Percentiles rank a stretch among this genome's conserved stretches.
These are phyloP conservation scores for Asobara japonica DNA, from an alignment of 1,140 invertebrate genomes.

Conservation along the genomic window DNA sequence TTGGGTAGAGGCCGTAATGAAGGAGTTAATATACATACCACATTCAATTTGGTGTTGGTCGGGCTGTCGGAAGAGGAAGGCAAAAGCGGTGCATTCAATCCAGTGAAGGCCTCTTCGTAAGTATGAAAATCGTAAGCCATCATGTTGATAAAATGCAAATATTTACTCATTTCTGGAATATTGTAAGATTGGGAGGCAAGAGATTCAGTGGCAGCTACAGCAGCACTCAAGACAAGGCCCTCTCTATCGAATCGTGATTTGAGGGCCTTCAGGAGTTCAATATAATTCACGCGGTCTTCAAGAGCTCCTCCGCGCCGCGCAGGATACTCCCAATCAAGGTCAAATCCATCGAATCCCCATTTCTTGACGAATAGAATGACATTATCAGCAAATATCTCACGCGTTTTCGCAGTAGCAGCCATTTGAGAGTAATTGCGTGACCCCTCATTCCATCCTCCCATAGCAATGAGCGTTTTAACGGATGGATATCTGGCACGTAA, in stretches of 20 bases:
- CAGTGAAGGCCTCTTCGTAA: conserved; percentile 69
- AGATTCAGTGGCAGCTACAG: conserved; percentile 69
- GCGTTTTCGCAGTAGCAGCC: conserved; percentile 62
- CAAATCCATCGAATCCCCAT: conserved; percentile 58
- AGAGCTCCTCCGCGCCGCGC: conserved; percentile 47
- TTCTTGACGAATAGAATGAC: conserved; percentile 65
- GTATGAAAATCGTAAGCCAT: conserved; percentile 82
- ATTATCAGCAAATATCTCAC: conserved; percentile 71
- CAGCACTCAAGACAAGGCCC: conserved; percentile 70
- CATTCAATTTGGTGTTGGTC: conserved; percentile 63
- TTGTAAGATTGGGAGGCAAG: conserved; percentile 71
- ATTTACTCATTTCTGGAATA: conserved; percentile 64
- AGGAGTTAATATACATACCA: conserved; percentile 26
- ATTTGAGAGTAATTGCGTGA: conserved; percentile 73
- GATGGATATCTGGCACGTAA: conserved; percentile 71
- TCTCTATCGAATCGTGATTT: conserved; percentile 68
- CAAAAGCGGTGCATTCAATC: conserved; percentile 72
- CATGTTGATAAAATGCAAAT: conserved; percentile 72
- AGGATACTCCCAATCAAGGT: conserved; percentile 66
- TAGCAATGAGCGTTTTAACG: conserved; percentile 74
- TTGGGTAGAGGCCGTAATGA: too few species aligned
- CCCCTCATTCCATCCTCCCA: conserved; percentile 81
- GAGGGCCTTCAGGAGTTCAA: conserved; percentile 69
- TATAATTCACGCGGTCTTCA: conserved; percentile 67
- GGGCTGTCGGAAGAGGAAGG: conserved; percentile 26